Percentiles rank a stretch among this genome's conserved stretches.
These are phyloP conservation scores for Mystacornis crossleyi DNA, from an alignment of 2,113 vertebrate species.

Conservation along the genomic window DNA sequence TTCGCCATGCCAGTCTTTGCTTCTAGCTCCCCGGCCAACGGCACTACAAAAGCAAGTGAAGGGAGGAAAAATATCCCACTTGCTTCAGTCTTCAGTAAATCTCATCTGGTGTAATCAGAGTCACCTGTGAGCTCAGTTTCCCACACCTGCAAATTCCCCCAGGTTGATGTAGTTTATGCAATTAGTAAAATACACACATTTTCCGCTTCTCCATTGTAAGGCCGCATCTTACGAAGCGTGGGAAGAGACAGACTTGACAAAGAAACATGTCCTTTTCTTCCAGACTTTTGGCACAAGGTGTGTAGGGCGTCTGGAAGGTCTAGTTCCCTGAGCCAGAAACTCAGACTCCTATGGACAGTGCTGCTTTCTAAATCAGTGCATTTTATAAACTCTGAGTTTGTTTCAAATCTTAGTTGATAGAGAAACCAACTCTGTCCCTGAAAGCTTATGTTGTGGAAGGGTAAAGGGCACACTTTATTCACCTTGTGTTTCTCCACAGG, in stretches of 20 bases:
- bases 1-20: accelerated
- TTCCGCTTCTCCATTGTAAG: background rate
- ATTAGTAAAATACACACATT: background rate
- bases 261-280: background rate
- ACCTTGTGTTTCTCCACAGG: background rate
- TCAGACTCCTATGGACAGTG: background rate
- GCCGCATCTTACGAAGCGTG: background rate
- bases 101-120: background rate
- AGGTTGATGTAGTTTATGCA: background rate
- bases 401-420: background rate
- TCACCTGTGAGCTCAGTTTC: background rate
- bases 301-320: background rate
- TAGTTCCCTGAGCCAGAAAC: slow-evolving; percentile 23
- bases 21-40: background rate
- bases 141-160: background rate
- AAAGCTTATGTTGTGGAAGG: background rate
- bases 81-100: background rate
- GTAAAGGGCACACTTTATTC: background rate
- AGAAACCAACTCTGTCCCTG: background rate
- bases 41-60: background rate
- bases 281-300: background rate
- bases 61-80: accelerated
- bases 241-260: background rate
- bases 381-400: background rate
- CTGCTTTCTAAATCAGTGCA: background rate